These are phyloP conservation scores for Leuciscus waleckii DNA, from an alignment of 2,797 vertebrate species.

Conservation along the genomic window DNA sequence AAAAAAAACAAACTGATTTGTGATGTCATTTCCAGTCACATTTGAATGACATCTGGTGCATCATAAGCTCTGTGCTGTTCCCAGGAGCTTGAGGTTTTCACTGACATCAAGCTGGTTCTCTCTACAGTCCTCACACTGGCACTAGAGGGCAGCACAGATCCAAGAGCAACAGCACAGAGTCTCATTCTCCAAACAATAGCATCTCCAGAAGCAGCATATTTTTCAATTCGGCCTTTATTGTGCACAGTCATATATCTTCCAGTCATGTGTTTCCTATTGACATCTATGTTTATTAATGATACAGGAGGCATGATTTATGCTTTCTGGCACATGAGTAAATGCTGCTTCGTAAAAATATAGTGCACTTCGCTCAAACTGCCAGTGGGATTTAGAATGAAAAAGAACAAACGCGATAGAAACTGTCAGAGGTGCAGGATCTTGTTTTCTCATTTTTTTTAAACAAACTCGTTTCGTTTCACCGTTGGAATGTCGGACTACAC, in stretches of 20 bases:
- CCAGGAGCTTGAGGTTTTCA: conserved; percentile 5
- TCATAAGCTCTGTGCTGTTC: background rate
- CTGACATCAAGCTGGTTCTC: background rate
- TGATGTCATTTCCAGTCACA: background rate
- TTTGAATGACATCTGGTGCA: background rate
- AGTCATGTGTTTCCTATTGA: conserved; percentile 82
- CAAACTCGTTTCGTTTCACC: conserved; percentile 10
- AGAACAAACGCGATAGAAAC: conserved; percentile 35
- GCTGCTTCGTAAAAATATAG: conserved; percentile 77
- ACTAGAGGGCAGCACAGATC: conserved; percentile 92
- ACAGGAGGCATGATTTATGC: conserved; percentile 79
- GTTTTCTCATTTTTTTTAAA: background rate
- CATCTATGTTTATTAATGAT: conserved; percentile 83
- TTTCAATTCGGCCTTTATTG: conserved; percentile 75
- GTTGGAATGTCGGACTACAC: background rate
- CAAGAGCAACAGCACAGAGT: conserved; percentile 66
- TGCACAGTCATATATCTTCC: conserved; percentile 81
- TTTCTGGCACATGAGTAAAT: conserved; percentile 74
- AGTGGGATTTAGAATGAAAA: conserved; percentile 51
- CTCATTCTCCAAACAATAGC: conserved; percentile 56
- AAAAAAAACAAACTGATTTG: background rate
- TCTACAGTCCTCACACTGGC: conserved; percentile 64
- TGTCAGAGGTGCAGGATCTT: conserved; percentile 30
- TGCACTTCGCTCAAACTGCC: conserved; percentile 63
- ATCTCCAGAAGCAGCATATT: conserved; percentile 67